Evolutionary conservation across 2,113 vertebrate species (phyloP).

Genomic region (Oceanodroma tethys): DNA sequence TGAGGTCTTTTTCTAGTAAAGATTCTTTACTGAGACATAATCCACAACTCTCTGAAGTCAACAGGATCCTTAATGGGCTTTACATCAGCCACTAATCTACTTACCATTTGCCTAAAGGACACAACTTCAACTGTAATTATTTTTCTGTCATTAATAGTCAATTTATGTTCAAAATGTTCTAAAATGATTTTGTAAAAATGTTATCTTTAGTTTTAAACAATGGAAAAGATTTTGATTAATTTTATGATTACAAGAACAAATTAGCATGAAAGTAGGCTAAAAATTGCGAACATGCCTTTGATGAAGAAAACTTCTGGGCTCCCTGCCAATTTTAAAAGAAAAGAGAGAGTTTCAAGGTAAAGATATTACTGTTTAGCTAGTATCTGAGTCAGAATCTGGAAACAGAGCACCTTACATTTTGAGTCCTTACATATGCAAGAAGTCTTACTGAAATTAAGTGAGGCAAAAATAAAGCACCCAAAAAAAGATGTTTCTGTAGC

Average conservation of each 20-base stretch:
- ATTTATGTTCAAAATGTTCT: not conserved
- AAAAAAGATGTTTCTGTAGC: not conserved
- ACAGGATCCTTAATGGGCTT: not conserved
- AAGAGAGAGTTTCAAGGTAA: slow-evolving; percentile 1
- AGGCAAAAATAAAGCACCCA: not conserved
- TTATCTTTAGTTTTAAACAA: slow-evolving; percentile 26
- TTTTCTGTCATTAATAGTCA: slow-evolving; percentile 10
- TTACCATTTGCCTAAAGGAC: not conserved
- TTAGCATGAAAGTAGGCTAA: slow-evolving; percentile 40
- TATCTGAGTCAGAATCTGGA: not conserved
- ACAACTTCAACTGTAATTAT: slow-evolving; percentile 11
- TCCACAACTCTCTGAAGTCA: not conserved
- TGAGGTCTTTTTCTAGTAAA: not conserved
- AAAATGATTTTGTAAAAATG: not conserved
- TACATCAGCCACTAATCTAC: not conserved
- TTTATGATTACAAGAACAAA: slow-evolving; percentile 32
- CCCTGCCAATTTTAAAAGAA: slow-evolving; percentile 5
- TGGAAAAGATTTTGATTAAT: slow-evolving; percentile 19
- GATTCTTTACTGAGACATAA: not conserved
- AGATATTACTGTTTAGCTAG: not conserved
- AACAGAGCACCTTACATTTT: not conserved
- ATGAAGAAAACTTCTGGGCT: slow-evolving; percentile 33
- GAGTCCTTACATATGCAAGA: not conserved
- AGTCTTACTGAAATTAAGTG: not conserved
- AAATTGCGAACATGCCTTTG: slow-evolving; percentile 16